phyloP scores from a whole-genome alignment of 2,113 vertebrate genomes.

The Corythornis madagascariensis region DNA sequence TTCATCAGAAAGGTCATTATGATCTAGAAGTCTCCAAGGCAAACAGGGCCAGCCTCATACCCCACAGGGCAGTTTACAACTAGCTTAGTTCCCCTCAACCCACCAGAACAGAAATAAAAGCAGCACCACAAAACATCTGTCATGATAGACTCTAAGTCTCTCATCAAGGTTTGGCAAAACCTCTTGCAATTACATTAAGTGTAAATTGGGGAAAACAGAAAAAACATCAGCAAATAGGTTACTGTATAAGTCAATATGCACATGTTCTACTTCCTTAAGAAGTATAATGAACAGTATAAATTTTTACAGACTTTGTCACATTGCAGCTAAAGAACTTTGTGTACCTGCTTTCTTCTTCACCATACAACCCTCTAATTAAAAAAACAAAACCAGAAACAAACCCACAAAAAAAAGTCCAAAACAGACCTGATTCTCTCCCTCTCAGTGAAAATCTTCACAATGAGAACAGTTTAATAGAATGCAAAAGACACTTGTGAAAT shows the following conservation, averaged over 20 bases:
- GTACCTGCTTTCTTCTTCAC: neutral
- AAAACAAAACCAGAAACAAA: neutral
- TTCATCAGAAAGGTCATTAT: neutral
- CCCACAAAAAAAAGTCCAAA: neutral
- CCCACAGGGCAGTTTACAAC: neutral
- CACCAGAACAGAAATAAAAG: neutral
- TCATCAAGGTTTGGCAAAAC: conserved; percentile 14
- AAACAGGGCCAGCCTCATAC: neutral
- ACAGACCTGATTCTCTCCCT: neutral
- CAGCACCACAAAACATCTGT: neutral
- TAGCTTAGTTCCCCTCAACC: neutral
- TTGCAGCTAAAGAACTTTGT: neutral
- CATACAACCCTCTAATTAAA: neutral
- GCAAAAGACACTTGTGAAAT: neutral
- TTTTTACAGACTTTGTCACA: neutral
- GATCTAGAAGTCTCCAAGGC: neutral
- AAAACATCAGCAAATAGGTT: conserved; percentile 8
- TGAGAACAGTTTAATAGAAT: neutral
- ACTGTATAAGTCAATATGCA: neutral
- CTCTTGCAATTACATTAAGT: conserved; percentile 24
- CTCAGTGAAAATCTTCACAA: neutral
- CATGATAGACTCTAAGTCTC: neutral
- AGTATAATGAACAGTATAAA: neutral
- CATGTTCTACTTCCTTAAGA: neutral
- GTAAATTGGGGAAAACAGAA: neutral